Base-by-base conservation (phyloP, 2,888 invertebrate species). In the Andrena minutula region DNA sequence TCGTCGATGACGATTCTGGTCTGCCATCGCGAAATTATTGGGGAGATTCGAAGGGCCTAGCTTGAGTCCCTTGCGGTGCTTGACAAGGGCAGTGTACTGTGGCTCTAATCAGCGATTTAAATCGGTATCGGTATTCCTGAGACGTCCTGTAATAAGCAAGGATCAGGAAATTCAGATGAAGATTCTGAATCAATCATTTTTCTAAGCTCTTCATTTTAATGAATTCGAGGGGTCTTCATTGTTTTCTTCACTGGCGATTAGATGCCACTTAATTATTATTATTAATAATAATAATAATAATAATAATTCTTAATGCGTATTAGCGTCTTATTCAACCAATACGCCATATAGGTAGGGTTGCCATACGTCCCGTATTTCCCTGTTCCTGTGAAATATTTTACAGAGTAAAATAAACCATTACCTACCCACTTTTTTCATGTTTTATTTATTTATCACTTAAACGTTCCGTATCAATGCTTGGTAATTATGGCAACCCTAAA, bases 271-370 rank as follows among this genome's bases (percentile, higher is more conserved):
- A 84, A n/a, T n/a, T n/a, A n/a, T n/a, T n/a, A n/a, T n/a, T n/a
- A n/a, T n/a, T n/a, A n/a, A n/a, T n/a, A n/a, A n/a, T n/a, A n/a
- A n/a, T n/a, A n/a, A n/a, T n/a, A n/a, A n/a, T n/a, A n/a, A n/a
- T n/a, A n/a, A n/a, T n/a, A n/a, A 89, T 90, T 85, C 82, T 35
- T 56, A 83, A 75, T 65, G 68, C 77, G 87, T 85, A 81, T 71
- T 69, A 76, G 16, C 53, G 68, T 65, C 68, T 82, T 80, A 63
- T 53, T 26, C 35, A 3, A 30, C 7, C 61, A 16, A 71, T 68
- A 53, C 65, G 82, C 70, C 60, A 68, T 58, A 58, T 41, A 47
- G n/a, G n/a, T n/a, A n/a, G n/a, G n/a, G n/a, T n/a, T n/a, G n/a
- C n/a, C n/a, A n/a, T n/a, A n/a, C n/a, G n/a, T n/a, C n/a, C n/a